Evolutionary conservation across 2,113 vertebrate species (phyloP), one percentile per base, ranked within the genome.

Genomic region (Amphiprion ocellaris): DNA sequence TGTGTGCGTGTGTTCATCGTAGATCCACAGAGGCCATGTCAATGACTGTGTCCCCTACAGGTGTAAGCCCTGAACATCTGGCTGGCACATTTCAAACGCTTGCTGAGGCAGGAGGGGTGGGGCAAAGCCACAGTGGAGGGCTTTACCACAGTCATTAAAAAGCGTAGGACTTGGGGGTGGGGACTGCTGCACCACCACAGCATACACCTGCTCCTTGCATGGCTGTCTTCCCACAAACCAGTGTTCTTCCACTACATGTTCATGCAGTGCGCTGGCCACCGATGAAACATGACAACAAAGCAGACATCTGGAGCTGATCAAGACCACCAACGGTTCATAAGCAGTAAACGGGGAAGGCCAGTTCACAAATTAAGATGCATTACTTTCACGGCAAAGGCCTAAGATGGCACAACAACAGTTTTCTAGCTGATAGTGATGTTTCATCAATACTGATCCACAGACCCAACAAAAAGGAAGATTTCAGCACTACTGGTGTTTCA

Each of bases 1-100:
- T 75, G 56, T 47, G 30, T 71, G 56, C 59, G 85, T 74, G 39
- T 50, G 62, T 71, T 91, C 79, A 46, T 77, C 65, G 23, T 63
- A 58, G 53, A 83, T 71, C 87, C 69, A 37, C 77, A 55, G 86
- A 82, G 82, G 79, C 74, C 70, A 46, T 55, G 86, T 86, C 89
- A 87, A 86, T 91, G 88, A 58, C 83, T 62, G 70, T 19, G 55
- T 91, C 83, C 85, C 72, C 75, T 86, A 84, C 84, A 91, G 92
- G 90, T 92, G 84, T 81, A 79, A 89, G 82, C 71, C 75, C 74
- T 0, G 21, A 93, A 89, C 91, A 94, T 93, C 91, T 93, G 92
- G 89, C 86, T 69, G 64, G 69, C 86, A 90, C 84, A 87, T 90
- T 92, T 90, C 84, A 86, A 87, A 86, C 37, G 41, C 87, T 81